Percentiles rank a stretch among this genome's conserved stretches.
These are phyloP conservation scores for Lepus oiostolus DNA, from an alignment of 2,797 vertebrate genomes.

Conservation along the genomic window DNA sequence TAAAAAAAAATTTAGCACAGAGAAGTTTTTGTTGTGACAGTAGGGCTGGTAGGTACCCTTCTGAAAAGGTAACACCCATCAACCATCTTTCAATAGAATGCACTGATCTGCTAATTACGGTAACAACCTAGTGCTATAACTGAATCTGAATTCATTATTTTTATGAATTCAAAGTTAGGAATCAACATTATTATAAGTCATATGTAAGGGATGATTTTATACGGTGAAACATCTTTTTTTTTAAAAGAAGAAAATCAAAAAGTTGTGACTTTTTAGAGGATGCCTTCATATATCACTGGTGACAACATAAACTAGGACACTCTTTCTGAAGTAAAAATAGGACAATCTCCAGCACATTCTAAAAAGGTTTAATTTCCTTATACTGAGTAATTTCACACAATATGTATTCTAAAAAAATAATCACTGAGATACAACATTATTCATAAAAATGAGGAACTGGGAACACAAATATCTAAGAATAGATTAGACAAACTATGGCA, in stretches of 20 bases:
- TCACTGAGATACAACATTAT: not conserved
- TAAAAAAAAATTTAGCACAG: too few species aligned
- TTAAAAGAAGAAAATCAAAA: not conserved
- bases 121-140: too few species aligned
- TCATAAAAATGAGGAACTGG: not conserved
- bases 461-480: constrained; percentile 49
- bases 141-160: constrained; percentile 75
- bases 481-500: not conserved
- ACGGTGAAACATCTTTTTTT: constrained; percentile 18
- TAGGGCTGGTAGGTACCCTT: too few species aligned
- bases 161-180: constrained; percentile 73
- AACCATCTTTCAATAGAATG: too few species aligned
- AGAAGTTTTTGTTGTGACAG: too few species aligned
- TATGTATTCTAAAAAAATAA: constrained; percentile 38
- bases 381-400: not conserved
- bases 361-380: not conserved
- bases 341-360: not conserved
- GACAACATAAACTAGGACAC: not conserved
- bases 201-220: constrained; percentile 43
- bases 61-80: too few species aligned
- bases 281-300: constrained; percentile 1
- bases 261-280: constrained; percentile 21
- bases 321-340: not conserved
- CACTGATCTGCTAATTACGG: too few species aligned
- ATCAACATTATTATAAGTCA: constrained; percentile 67